These are phyloP conservation scores for Ips typographus DNA, from an alignment of 1,140 invertebrate genomes.

Conservation along the genomic window DNA sequence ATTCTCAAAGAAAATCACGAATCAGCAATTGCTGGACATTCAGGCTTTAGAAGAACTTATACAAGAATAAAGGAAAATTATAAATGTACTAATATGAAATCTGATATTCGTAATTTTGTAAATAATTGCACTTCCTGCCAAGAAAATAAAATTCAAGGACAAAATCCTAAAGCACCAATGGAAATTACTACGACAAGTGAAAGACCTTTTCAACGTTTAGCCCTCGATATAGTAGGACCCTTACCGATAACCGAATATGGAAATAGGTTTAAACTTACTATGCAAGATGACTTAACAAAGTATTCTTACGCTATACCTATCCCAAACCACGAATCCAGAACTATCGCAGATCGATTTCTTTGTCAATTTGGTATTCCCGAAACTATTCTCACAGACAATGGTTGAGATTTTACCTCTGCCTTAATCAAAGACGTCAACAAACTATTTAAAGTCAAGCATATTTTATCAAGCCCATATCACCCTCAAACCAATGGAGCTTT, in stretches of 20 bases:
- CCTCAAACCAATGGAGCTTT: constrained; percentile 49
- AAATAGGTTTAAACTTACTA: constrained; percentile 44
- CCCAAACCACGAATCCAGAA: constrained; percentile 44
- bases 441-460: constrained; percentile 45
- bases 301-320: constrained; percentile 42
- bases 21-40: constrained; percentile 11
- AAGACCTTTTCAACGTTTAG: constrained; percentile 38
- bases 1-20: constrained; percentile 17
- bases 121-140: constrained; percentile 10
- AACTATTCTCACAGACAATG: constrained; percentile 47
- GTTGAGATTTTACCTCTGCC: constrained; percentile 44
- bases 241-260: constrained; percentile 39
- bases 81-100: constrained; percentile 24
- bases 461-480: constrained; percentile 38
- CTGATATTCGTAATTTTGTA: constrained; percentile 8
- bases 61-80: constrained; percentile 25
- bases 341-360: constrained; percentile 38
- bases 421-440: constrained; percentile 40
- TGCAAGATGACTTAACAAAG: constrained; percentile 49
- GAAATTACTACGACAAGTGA: constrained; percentile 45
- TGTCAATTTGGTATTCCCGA: constrained; percentile 46
- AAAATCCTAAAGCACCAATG: constrained; percentile 43
- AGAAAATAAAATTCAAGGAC: constrained; percentile 7
- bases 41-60: constrained; percentile 9
- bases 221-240: constrained; percentile 47